Conservation (phyloP, 2,113 vertebrate genomes). For the Lipotes vexillifer region DNA sequence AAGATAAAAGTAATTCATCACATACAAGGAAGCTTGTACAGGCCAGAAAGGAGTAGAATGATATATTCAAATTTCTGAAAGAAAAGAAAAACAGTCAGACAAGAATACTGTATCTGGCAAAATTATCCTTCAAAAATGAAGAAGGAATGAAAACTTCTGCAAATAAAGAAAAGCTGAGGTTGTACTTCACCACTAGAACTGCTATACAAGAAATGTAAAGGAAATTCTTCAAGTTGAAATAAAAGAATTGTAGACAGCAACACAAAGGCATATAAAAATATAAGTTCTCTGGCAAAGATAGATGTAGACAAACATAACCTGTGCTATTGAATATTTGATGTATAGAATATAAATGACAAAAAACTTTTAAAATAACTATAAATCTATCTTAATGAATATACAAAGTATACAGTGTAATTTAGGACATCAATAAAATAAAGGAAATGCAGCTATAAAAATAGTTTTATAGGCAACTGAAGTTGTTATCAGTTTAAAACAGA, state of each 20-base stretch:
- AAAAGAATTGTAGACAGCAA: not conserved
- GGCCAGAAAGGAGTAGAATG: not conserved
- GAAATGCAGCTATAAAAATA: not conserved
- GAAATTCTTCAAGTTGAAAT: not conserved
- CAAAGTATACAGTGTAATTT: not conserved
- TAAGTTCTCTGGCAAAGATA: not conserved
- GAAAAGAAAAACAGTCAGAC: not conserved
- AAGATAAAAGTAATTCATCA: not conserved
- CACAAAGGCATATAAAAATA: not conserved
- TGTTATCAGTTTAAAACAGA: not conserved
- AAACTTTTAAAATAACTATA: not conserved
- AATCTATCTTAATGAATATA: not conserved
- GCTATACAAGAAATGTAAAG: not conserved
- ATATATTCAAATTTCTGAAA: not conserved
- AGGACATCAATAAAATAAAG: not conserved
- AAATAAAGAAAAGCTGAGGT: not conserved
- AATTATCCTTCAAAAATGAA: not conserved
- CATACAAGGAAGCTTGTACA: not conserved
- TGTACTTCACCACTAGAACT: not conserved
- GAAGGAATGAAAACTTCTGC: not conserved
- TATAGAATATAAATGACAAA: not conserved
- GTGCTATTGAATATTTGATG: not conserved
- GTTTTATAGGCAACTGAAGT: not conserved
- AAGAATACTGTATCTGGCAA: not conserved
- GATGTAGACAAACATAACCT: not conserved